Evolutionary conservation across 2,113 vertebrate genomes (phyloP), one percentile per base, ranked within the genome.

Genomic region (Phalacrocorax pelagicus): DNA sequence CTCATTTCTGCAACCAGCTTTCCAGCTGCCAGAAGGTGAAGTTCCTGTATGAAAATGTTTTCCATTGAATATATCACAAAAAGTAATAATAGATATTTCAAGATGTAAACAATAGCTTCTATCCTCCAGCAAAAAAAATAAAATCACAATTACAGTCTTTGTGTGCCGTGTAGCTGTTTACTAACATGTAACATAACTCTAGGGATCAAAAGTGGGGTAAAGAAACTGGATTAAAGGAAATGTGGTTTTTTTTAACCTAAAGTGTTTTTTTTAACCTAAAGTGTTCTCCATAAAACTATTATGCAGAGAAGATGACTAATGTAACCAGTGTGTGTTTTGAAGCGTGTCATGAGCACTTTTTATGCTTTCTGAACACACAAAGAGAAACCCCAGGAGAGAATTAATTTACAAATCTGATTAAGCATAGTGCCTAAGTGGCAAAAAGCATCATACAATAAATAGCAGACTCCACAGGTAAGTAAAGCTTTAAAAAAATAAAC

Each of bases 381-480:
- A 92, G 92, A 92, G 75, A 95, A 97, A 94, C 59, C 93, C 88
- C 95, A 83, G 88, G 93, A 97, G 85, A 93, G 71, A 96, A 95
- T 95, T 94, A 80, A 94, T 95, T 97, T 95, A 96, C 88, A 94
- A 93, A 96, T 94, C 90, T 96, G 88, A 96, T 96, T 94, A 96
- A 92, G 82, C 82, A 62, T 55, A 94, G 85, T 80, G 90, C 74
- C 88, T 93, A 83, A 90, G 63, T 88, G 59, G 74, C 74, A 96
- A 94, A 97, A 95, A 90, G 79, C 67, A 90, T 62, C 82, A 83
- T 42, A 73, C 46, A 88, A 66, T 86, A 95, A 95, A 96, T 30
- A 91, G 73, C 15, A 94, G 88, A 61, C 88, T 88, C 79, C 51
- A 93, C 82, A 96, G 82, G 93, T 96, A 92, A 96, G 88, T 51